phyloP scores from a whole-genome alignment of 1,140 invertebrate genomes.

The Ridgeia piscesae region DNA sequence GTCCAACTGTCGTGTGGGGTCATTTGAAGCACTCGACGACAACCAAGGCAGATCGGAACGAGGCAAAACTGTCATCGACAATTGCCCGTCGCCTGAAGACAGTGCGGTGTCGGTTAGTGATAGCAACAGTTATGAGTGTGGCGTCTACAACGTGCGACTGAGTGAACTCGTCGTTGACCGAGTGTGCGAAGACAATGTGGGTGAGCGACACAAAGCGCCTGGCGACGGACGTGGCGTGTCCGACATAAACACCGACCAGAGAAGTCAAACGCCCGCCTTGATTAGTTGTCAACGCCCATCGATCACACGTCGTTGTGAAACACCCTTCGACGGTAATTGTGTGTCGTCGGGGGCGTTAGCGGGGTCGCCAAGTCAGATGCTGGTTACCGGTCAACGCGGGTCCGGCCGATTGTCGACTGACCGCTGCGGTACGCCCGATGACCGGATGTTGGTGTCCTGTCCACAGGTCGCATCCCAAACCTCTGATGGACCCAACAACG shows the following conservation, averaged over 20 bases:
- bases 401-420: background rate
- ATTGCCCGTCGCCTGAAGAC: background rate
- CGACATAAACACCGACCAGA: background rate
- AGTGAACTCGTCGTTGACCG: background rate
- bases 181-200: background rate
- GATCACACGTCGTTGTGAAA: background rate
- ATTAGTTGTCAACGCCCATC: background rate
- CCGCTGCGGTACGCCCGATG: background rate
- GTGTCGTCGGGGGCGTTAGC: background rate
- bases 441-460: background rate
- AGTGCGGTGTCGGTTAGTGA: background rate
- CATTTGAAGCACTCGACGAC: slow-evolving; percentile 17
- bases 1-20: slow-evolving; percentile 28
- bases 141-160: slow-evolving; percentile 21
- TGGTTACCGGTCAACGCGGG: background rate
- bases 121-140: slow-evolving; percentile 1
- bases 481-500: background rate
- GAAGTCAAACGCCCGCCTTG: background rate
- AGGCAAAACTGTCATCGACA: background rate
- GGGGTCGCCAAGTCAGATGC: background rate
- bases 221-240: background rate
- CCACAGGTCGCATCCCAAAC: background rate
- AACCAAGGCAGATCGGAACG: background rate
- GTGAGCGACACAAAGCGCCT: background rate
- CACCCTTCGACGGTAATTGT: background rate